Percentiles rank a stretch among this genome's conserved stretches.
These are phyloP conservation scores for Troides helena DNA, from an alignment of 2,888 invertebrate species.

Conservation along the genomic window DNA sequence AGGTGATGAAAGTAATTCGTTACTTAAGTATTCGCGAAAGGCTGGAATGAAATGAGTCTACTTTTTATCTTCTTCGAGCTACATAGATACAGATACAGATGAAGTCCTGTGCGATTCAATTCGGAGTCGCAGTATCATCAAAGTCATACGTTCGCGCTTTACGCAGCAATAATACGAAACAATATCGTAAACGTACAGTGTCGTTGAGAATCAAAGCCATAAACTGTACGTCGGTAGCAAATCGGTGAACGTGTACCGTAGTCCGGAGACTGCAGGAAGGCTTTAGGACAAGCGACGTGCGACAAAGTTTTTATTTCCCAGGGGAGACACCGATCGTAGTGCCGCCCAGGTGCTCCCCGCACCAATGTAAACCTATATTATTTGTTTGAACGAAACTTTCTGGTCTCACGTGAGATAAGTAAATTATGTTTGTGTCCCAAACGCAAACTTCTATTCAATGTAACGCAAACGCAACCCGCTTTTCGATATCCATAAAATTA, in stretches of 20 bases:
- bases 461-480: conserved; percentile 35
- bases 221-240: conserved; percentile 71
- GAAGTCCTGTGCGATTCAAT: conserved; percentile 37
- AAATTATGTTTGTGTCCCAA: conserved; percentile 74
- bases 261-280: conserved; percentile 68
- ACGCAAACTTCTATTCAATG: conserved; percentile 67
- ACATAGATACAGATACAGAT: conserved; percentile 14
- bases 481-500: neutral
- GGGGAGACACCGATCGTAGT: conserved; percentile 76
- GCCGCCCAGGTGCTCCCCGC: conserved; percentile 75
- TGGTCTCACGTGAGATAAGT: conserved; percentile 76
- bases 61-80: neutral
- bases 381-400: conserved; percentile 78
- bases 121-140: conserved; percentile 31
- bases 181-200: conserved; percentile 71
- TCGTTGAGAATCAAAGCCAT: conserved; percentile 75
- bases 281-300: conserved; percentile 78
- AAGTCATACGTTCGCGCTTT: conserved; percentile 52
- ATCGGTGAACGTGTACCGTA: conserved; percentile 71
- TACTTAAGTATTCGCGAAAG: too few species aligned
- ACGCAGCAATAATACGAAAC: conserved; percentile 65
- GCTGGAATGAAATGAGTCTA: neutral
- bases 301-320: conserved; percentile 80
- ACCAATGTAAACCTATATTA: conserved; percentile 77
- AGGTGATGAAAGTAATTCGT: too few species aligned